Evolutionary conservation across 2,888 invertebrate species (phyloP), one percentile per base, ranked within the genome.

Genomic region (Syrista parreyssii): DNA sequence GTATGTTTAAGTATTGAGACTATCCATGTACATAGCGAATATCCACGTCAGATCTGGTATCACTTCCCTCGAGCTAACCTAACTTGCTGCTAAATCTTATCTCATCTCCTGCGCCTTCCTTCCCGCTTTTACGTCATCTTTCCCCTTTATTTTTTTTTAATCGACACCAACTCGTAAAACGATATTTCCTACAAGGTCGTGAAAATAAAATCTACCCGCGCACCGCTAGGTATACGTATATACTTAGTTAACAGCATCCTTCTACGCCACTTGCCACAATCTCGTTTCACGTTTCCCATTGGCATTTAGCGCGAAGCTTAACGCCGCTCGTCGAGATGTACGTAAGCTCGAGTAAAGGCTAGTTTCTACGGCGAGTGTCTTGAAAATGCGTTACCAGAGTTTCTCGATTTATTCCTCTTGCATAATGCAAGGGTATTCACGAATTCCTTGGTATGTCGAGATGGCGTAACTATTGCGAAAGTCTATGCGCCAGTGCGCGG

Each of bases 1-100:
- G 82, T 81, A 82, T 72, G 82, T 82, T 68, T 55, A 74, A 72
- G 40, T 23, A 40, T 40, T 40, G 40, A 40, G 40, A 40, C 23
- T 23, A 40, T 40, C 40, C 40, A 40, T 6, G 40, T 40, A 40
- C 15, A 40, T 15, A 40, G 40, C 40, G 23, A 40, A 40, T 40
- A 40, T 40, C 6, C 40, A 23, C 40, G 40, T 23, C 40, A 23
- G 40, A 40, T 40, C 40, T 40, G 40, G 40, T 40, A 40, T 40
- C 40, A 15, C 40, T 40, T 40, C 15, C 40, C 40, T 40, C 40
- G 40, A 40, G 15, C 40, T 40, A 40, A 40, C 23, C 40, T 40
- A 23, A 40, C 40, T 23, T 40, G 40, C 15, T 40, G 40, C 1
- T 23, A 15, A 40, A 40, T 23, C 40, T 40, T 40, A 40, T 36